Evolutionary conservation across 2,888 invertebrate species (phyloP).

Genomic region (Ectobius pallidus): DNA sequence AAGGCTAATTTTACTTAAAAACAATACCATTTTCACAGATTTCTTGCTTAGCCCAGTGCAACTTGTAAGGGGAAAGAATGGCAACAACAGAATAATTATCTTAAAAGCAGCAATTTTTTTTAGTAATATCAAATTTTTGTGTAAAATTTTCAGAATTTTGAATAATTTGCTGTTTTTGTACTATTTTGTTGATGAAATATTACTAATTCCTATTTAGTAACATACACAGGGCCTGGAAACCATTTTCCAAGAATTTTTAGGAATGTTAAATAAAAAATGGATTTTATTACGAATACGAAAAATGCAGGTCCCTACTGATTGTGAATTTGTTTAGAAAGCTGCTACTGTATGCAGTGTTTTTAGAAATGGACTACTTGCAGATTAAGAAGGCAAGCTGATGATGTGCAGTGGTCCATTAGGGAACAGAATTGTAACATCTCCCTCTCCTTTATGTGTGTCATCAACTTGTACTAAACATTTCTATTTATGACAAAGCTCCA

Average conservation of each 20-base stretch:
- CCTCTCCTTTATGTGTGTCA: constrained; percentile 32
- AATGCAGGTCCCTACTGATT: background rate
- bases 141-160: background rate
- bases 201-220: too few relatives aligned
- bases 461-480: constrained; percentile 53
- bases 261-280: too few relatives aligned
- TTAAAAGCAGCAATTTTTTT: too few relatives aligned
- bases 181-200: background rate
- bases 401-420: constrained; percentile 24
- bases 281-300: too few relatives aligned
- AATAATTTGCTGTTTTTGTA: background rate
- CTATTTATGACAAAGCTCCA: constrained; percentile 72
- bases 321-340: constrained; percentile 30
- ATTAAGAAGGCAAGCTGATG: constrained; percentile 24
- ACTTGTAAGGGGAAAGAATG: too few relatives aligned
- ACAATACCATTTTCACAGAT: too few relatives aligned
- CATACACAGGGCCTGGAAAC: too few relatives aligned
- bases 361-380: constrained; percentile 32
- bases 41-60: too few relatives aligned
- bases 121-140: too few relatives aligned
- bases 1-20: too few relatives aligned
- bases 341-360: constrained; percentile 22
- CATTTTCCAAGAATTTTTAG: too few relatives aligned
- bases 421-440: constrained; percentile 15
- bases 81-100: too few relatives aligned